Evolutionary conservation across 2,113 vertebrate species (phyloP).

Genomic region (Leptocoma aspasia): DNA sequence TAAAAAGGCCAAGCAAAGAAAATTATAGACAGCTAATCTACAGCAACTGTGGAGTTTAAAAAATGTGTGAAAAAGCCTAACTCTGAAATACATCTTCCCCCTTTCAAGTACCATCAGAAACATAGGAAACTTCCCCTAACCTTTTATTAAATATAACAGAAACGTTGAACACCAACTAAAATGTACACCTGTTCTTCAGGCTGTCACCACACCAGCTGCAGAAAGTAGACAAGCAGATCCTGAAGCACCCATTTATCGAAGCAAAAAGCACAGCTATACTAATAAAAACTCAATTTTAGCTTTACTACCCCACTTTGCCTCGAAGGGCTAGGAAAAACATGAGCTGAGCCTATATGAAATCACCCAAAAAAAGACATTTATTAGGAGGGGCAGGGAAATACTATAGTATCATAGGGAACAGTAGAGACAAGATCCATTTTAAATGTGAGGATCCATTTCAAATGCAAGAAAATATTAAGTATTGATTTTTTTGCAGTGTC

Average conservation of each 20-base stretch:
- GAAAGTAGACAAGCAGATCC: background rate
- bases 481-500: background rate
- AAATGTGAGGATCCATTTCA: background rate
- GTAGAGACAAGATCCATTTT: background rate
- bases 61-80: background rate
- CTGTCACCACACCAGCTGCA: background rate
- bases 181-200: background rate
- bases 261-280: background rate
- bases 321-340: background rate
- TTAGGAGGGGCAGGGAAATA: background rate
- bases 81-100: background rate
- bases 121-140: rapidly evolving
- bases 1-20: background rate
- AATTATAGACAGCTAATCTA: background rate
- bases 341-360: background rate
- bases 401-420: background rate
- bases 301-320: background rate
- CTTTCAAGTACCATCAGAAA: background rate
- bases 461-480: background rate
- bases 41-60: background rate
- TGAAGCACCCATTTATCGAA: background rate
- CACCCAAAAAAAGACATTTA: background rate
- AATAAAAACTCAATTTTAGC: background rate
- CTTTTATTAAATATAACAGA: background rate
- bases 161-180: background rate